Evolutionary conservation across 2,888 invertebrate species (phyloP), one percentile per base, ranked within the genome.

Genomic region (Brenthis daphne): DNA sequence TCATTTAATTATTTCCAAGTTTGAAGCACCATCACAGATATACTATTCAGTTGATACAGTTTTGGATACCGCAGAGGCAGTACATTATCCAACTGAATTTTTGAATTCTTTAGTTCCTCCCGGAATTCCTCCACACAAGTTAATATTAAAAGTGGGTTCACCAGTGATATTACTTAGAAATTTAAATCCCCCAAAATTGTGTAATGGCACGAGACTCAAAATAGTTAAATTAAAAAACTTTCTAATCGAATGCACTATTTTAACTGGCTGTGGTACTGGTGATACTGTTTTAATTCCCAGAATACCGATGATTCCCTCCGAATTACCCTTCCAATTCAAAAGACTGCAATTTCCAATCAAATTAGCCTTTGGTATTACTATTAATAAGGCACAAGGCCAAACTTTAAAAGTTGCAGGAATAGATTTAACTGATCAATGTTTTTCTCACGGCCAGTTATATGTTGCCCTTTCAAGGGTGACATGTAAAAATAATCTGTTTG

Each of bases 221-320:
- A 68, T 74, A 69, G 20, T 20, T 20, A 74, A 75, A 70, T 75
- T 74, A 12, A 76, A 77, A 76, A 74, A 69, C 69, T 75, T 74
- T 74, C 71, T 77, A 76, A 76, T 76, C 74, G 74, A 77, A 71
- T 74, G 76, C 73, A 75, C 73, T 72, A 76, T 76, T 74, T 73
- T 77, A 67, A 77, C 75, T 5, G 75, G 75, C 72, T 74, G 74
- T 73, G 75, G 74, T 69, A 73, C 73, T 65, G 75, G 74, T 69
- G 73, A 75, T 20, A 20, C 20, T 20, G 20, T 20, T 20, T 20
- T 20, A 20, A 20, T 20, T 20, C 20, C 20, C 20, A 20, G 20
- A 20, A 20, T 20, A 20, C 20, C 20, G 20, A 20, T 20, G 20
- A 20, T 20, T 20, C 20, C 20, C 20, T 20, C 20, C 20, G 20